A percentile compares a stretch with the other conserved stretches of the same genome.
phyloP scores from a whole-genome alignment of 2,113 vertebrate species.

The Larimichthys polyactis region DNA sequence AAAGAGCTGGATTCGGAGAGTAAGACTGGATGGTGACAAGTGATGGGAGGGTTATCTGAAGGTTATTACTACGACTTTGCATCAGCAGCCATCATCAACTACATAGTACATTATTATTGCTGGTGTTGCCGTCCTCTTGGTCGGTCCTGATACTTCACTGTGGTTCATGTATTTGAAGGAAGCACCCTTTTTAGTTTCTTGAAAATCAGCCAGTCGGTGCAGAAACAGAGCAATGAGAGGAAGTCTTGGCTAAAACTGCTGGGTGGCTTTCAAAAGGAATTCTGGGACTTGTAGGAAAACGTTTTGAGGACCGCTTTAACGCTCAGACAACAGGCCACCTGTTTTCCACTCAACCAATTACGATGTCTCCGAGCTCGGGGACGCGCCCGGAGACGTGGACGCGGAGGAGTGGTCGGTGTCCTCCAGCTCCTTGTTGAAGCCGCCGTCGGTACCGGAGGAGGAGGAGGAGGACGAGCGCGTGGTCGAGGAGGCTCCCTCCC shows the following conservation, averaged over 20 bases:
- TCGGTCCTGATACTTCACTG: too few species aligned
- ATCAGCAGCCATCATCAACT: not conserved
- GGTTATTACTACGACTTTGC: not conserved
- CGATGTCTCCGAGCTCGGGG: slow-evolving; percentile 85
- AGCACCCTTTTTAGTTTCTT: not conserved
- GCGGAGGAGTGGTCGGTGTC: slow-evolving; percentile 91
- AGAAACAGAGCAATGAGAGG: not conserved
- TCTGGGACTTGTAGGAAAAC: slow-evolving; percentile 21
- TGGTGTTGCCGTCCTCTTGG: not conserved
- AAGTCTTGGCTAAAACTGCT: too few species aligned
- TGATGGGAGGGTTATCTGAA: not conserved
- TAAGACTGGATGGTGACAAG: not conserved
- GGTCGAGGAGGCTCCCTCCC: slow-evolving; percentile 85
- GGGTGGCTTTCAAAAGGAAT: not conserved
- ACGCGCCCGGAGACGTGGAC: slow-evolving; percentile 93
- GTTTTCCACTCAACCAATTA: not conserved
- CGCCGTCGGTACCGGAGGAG: slow-evolving; percentile 41
- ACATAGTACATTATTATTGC: not conserved
- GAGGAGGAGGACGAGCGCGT: slow-evolving; percentile 58
- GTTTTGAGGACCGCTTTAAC: not conserved
- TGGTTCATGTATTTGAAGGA: not conserved
- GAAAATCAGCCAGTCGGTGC: not conserved
- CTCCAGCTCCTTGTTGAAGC: slow-evolving; percentile 84
- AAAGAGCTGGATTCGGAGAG: too few species aligned
- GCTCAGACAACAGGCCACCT: not conserved